phyloP scores from a whole-genome alignment of 2,113 vertebrate species.

The Chlamydotis undulata region DNA sequence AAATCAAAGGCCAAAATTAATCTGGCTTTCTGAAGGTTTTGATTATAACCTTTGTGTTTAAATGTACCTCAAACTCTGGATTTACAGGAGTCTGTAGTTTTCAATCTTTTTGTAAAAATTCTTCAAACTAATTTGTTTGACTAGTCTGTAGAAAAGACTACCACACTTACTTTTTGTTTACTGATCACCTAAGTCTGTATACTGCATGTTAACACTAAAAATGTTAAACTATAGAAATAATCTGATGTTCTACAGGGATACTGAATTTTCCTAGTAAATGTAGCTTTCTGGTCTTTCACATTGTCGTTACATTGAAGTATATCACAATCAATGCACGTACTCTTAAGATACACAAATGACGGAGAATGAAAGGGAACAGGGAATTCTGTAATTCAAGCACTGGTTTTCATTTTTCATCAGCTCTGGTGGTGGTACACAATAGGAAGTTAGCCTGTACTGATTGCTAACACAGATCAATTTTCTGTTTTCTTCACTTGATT shows the following conservation, averaged over 20 bases:
- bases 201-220: slow-evolving; percentile 44
- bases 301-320: slow-evolving; percentile 36
- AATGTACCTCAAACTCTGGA: neutral
- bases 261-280: neutral
- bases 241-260: neutral
- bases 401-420: slow-evolving; percentile 69
- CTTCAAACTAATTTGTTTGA: neutral
- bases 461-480: slow-evolving; percentile 88
- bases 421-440: slow-evolving; percentile 79
- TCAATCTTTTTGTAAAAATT: neutral
- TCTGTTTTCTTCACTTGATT: slow-evolving; percentile 89
- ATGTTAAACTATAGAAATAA: neutral
- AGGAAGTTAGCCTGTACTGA: slow-evolving; percentile 75
- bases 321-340: slow-evolving; percentile 44
- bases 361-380: neutral
- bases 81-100: neutral
- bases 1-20: neutral
- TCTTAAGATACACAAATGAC: slow-evolving; percentile 51
- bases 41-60: neutral
- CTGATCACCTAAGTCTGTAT: neutral
- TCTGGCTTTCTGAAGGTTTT: neutral
- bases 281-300: neutral
- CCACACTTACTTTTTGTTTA: neutral
- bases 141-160: neutral
- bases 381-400: slow-evolving; percentile 64